A percentile compares a stretch with the other conserved stretches of the same genome.
These are phyloP conservation scores for Melipona beecheii DNA, from an alignment of 2,888 invertebrate genomes.

Conservation along the genomic window DNA sequence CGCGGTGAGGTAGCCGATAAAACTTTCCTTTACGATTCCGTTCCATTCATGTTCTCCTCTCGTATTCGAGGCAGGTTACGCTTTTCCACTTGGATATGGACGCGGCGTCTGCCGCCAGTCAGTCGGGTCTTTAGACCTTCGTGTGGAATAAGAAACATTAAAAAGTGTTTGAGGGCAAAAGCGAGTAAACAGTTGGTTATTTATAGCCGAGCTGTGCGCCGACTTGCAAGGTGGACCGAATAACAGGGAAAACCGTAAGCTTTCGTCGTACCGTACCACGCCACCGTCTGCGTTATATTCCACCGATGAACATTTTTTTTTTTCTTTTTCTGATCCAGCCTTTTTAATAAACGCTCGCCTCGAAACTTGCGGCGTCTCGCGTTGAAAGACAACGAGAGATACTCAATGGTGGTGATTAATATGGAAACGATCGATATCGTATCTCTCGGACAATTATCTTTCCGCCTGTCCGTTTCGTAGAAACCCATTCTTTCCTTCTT, in stretches of 20 bases:
- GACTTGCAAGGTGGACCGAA: constrained; percentile 71
- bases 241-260: constrained; percentile 70
- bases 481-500: neutral
- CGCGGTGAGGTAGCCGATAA: neutral
- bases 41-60: constrained; percentile 1
- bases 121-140: constrained; percentile 53
- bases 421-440: neutral
- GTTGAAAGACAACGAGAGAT: neutral
- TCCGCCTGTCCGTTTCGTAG: neutral
- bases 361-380: neutral
- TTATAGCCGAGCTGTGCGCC: constrained; percentile 68
- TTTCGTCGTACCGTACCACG: constrained; percentile 38
- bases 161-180: constrained; percentile 73
- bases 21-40: neutral
- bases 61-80: neutral
- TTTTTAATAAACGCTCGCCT: neutral
- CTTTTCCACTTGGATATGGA: constrained; percentile 25
- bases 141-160: constrained; percentile 68
- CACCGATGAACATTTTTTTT: neutral
- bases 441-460: neutral
- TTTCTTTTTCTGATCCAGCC: neutral
- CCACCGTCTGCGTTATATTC: constrained; percentile 7
- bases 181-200: constrained; percentile 75
- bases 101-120: constrained; percentile 18
- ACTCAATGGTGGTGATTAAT: neutral